Base-by-base conservation (phyloP, 2,113 vertebrate genomes). In the Corvus moneduloides region DNA sequence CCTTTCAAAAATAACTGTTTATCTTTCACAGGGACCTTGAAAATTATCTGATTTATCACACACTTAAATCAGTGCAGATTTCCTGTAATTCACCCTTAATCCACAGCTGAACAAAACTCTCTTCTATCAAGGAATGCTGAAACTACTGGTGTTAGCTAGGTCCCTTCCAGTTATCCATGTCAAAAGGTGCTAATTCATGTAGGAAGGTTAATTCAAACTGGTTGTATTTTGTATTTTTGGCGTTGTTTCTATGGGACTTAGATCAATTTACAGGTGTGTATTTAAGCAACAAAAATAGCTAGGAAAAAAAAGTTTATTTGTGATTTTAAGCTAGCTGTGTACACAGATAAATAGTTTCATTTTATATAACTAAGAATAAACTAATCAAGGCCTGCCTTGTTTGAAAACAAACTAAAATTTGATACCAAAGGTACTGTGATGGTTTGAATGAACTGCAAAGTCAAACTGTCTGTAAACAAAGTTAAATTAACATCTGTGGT, bases 1-100 rank as follows among this genome's bases (percentile, higher is more conserved):
- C 32, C 49, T 93, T 96, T 94, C 49, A 92, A 76, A 96, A 96
- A 84, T 46, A 89, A 76, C 61, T 88, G 73, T 93, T 95, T 93
- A 92, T 92, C 90, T 95, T 93, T 82, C 80, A 92, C 33, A 89
- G 89, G 61, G 56, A 64, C 73, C 73, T 92, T 87, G 76, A 81
- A 94, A 67, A 78, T 64, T 9, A 74, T 66, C 64, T 64, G 22
- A 22, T 81, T 92, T 89, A 90, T 94, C 87, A 77, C 1, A 5
- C 39, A 44, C 32, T 80, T 63, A 84, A 90, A 88, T 94, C 90
- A 55, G 54, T 2, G 37, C 44, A 90, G 72, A 93, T 96, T 96
- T 96, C 94, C 94, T 93, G 85, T 72, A 92, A 93, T 93, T 92
- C 66, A 48, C 49, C 37, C 49, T 43, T 82, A 89, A 95, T 58